Base-by-base conservation (phyloP, 1,140 invertebrate species). In the Meloidogyne hapla region DNA sequence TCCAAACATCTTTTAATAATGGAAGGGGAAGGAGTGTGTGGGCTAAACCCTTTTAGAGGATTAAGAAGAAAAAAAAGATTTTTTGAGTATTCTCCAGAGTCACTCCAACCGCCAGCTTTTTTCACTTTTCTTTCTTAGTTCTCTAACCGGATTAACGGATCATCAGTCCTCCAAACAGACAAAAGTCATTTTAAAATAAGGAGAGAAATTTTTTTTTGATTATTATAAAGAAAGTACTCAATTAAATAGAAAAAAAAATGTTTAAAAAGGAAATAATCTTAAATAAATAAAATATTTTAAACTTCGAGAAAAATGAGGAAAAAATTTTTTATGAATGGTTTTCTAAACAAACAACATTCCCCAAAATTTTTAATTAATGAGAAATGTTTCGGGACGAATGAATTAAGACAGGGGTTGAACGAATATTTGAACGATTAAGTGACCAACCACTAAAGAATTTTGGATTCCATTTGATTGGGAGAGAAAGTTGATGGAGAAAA, bases 81-180 rank as follows among this genome's bases (percentile, higher is more conserved):
- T 56, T 56, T n/a, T 56, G 48, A 56, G 48, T 56, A 56, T 33
- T 33, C 9, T 33, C 33, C 48, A n/a, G 18, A n/a, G n/a, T 33
- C 33, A 33, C 33, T 33, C 33, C 33, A 33, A n/a, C 18, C 48
- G 48, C 48, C 48, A 56, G 48, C 48, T 56, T 56, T n/a, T n/a
- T 18, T 56, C 6, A 6, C 1, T n/a, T 56, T 56, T 6, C 13
- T 45, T 8, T 45, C 18, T 45, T 1, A 2, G 1, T 15, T 45
- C n/a, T 56, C 48, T 56, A 56, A 56, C 48, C 18, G 48, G 48
- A 56, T 56, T 56, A 56, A 56, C 48, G 48, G 48, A 56, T 56
- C 48, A 56, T 56, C 48, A 56, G 48, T 56, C 48, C 48, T 56
- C 18, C 48, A 56, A 56, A 56, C 2, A 15, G 15, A 56, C 12